phyloP scores from a whole-genome alignment of 2,888 invertebrate genomes.

The Drosophila subquinaria region DNA sequence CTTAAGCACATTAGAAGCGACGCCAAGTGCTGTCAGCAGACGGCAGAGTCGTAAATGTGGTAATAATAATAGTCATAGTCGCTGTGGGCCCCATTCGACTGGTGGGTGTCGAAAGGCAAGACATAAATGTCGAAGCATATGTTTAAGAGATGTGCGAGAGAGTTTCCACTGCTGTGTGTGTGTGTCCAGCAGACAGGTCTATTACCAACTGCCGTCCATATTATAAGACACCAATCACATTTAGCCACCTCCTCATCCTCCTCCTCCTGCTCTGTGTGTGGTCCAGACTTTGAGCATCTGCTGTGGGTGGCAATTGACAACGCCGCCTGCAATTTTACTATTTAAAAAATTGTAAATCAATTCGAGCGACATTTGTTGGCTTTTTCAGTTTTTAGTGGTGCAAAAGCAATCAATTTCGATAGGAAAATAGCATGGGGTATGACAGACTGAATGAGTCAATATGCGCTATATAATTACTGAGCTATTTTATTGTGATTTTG shows the following conservation, averaged over 20 bases:
- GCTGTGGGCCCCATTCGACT: conserved; percentile 60
- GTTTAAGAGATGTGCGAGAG: conserved; percentile 28
- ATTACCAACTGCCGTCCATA: conserved; percentile 45
- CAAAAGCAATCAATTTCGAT: conserved; percentile 4
- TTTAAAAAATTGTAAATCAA: conserved; percentile 25
- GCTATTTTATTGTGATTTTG: not conserved
- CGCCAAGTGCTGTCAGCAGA: conserved; percentile 52
- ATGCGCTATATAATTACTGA: not conserved
- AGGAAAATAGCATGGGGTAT: not conserved
- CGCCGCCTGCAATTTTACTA: conserved; percentile 10
- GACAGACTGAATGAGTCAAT: not conserved
- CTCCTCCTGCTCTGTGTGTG: conserved; percentile 21
- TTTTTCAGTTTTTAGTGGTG: conserved; percentile 5
- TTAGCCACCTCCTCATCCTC: not conserved
- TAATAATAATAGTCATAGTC: conserved; percentile 56
- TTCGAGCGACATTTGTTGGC: conserved; percentile 14
- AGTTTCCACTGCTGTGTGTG: conserved; percentile 5
- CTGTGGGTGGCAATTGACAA: conserved; percentile 2
- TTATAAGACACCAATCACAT: conserved; percentile 21
- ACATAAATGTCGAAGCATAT: conserved; percentile 79
- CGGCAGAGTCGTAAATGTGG: conserved; percentile 66
- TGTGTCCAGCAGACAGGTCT: conserved; percentile 61
- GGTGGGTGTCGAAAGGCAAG: conserved; percentile 69
- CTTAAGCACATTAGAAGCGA: conserved; percentile 57
- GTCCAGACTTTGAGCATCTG: conserved; percentile 17